These are phyloP conservation scores for Eristalinus aeneus DNA, from an alignment of 2,888 invertebrate genomes.

Conservation along the genomic window DNA sequence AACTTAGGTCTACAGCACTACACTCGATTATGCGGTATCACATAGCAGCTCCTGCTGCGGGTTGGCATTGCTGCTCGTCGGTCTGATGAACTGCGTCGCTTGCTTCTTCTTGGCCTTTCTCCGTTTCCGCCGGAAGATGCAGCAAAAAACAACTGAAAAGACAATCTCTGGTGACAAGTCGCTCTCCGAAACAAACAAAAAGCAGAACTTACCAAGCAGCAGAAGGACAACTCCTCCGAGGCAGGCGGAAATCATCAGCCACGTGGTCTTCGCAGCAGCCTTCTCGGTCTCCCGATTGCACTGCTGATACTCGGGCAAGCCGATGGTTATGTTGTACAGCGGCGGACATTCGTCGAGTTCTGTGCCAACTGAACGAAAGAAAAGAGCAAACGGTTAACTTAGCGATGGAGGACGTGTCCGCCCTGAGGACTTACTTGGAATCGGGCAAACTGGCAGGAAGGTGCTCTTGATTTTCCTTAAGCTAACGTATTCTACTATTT, in stretches of 20 bases:
- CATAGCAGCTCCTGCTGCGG: conserved; percentile 56
- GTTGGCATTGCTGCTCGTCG: conserved; percentile 37
- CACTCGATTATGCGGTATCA: conserved; percentile 55
- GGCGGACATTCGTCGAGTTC: conserved; percentile 75
- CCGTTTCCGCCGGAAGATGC: conserved; percentile 74
- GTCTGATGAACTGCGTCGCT: conserved; percentile 62
- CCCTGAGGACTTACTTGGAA: conserved; percentile 73
- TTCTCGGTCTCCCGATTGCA: conserved; percentile 73
- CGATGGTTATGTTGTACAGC: conserved; percentile 77
- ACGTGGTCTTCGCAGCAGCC: conserved; percentile 75
- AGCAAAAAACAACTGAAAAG: conserved; percentile 75
- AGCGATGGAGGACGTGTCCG: not conserved
- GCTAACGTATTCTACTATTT: conserved; percentile 76
- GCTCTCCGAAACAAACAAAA: not conserved
- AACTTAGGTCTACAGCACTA: conserved; percentile 8
- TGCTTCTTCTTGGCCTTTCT: conserved; percentile 70
- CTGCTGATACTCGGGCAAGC: conserved; percentile 74
- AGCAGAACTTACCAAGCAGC: conserved; percentile 73
- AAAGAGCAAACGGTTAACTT: not conserved
- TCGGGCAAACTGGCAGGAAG: conserved; percentile 77
- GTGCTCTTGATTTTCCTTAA: conserved; percentile 75
- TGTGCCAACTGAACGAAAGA: conserved; percentile 73
- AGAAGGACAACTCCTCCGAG: conserved; percentile 74
- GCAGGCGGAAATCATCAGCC: conserved; percentile 75
- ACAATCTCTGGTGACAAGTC: not conserved